phyloP scores from a whole-genome alignment of 1,140 invertebrate species.

The Phthorimaea operculella region DNA sequence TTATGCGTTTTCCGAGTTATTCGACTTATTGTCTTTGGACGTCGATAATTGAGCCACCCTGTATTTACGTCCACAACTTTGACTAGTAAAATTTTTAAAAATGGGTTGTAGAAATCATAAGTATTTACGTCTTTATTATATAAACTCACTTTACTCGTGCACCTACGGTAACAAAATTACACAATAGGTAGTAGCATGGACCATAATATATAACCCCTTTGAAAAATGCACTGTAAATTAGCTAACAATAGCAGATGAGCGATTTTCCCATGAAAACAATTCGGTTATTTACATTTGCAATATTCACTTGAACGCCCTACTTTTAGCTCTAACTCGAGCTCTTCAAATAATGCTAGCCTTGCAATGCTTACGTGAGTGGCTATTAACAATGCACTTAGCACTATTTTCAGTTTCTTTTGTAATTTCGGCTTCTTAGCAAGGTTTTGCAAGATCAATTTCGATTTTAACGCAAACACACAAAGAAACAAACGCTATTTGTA shows the following conservation, averaged over 20 bases:
- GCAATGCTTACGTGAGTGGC: slow-evolving; percentile 17
- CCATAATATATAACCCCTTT: not conserved
- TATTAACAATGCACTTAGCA: slow-evolving; percentile 17
- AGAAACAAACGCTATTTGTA: too few relatives aligned
- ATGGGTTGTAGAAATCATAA: too few relatives aligned
- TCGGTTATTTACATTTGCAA: slow-evolving; percentile 20
- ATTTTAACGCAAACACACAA: too few relatives aligned
- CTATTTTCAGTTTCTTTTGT: slow-evolving; percentile 11
- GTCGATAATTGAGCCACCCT: too few relatives aligned
- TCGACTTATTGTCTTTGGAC: too few relatives aligned
- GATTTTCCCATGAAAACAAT: slow-evolving; percentile 1
- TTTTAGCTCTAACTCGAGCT: slow-evolving; percentile 17
- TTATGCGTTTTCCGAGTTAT: too few relatives aligned
- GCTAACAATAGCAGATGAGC: not conserved
- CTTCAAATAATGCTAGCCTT: slow-evolving; percentile 22
- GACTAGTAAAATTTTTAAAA: too few relatives aligned
- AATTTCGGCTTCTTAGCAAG: not conserved
- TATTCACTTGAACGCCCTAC: slow-evolving; percentile 19
- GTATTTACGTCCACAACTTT: too few relatives aligned
- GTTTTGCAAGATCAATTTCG: not conserved
- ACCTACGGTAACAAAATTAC: too few relatives aligned
- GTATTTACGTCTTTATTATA: too few relatives aligned
- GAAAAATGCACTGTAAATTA: not conserved
- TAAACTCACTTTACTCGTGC: too few relatives aligned
- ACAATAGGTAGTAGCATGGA: too few relatives aligned